Evolutionary conservation across 2,113 vertebrate species (phyloP), one percentile per base, ranked within the genome.

Genomic region (Hystrix brachyura): DNA sequence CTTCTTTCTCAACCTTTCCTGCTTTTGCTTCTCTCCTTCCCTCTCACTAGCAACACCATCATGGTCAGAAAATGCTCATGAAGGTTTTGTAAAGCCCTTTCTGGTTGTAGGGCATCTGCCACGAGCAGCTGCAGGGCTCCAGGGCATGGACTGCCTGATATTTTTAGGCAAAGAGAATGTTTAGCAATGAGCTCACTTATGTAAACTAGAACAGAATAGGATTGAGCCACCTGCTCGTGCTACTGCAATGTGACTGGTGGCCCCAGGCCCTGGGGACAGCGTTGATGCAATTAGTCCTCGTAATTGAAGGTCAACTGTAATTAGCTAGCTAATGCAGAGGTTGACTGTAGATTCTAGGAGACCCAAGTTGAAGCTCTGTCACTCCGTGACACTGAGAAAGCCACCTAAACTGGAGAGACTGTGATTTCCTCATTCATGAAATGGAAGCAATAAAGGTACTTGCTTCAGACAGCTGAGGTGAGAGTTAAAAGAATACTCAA

Each of bases 121-220:
- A 6, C 7, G 74, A 96, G 85, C 93, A 96, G 94, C 81, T 94
- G 78, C 60, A 65, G 88, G 82, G 79, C 64, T 91, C 48, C 43
- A 67, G 94, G 55, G 71, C 72, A 65, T 87, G 72, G 55, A 43
- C 43, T 38, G 59, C 59, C 55, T 60, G 95, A 69, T 95, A 95
- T 92, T 97, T 96, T 98, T 96, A 97, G 96, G 86, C 82, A 69
- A 94, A 94, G 81, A 93, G 80, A 95, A 86, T 95, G 85, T 46
- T 91, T 48, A 23, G 25, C 48, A 72, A 62, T 94, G 95, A 92
- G 78, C 72, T 97, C 88, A 96, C 64, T 53, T 65, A 43, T 64
- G 23, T 14, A 89, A 78, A 46, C 91, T 87, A 65, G 59, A 93
- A 65, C 55, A 94, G 95, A 92, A 84, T 55, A 92, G 65, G 46